These are phyloP conservation scores for Pardalotus punctatus DNA, from an alignment of 2,113 vertebrate species.

Conservation along the genomic window DNA sequence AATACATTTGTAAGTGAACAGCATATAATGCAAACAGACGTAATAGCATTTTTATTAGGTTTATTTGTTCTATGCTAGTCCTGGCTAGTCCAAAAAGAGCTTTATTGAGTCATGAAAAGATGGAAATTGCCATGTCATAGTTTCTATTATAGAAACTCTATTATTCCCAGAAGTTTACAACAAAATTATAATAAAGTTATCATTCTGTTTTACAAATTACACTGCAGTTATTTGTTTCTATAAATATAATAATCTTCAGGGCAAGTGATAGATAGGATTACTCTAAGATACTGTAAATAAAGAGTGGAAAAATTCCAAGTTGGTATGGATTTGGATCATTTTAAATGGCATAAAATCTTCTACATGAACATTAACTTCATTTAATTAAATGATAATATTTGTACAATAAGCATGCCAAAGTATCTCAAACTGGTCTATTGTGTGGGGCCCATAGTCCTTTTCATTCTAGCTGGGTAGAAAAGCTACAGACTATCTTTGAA, in stretches of 20 bases:
- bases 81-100: neutral
- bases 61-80: neutral
- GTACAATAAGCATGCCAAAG: neutral
- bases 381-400: constrained; percentile 32
- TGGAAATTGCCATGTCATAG: neutral
- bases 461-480: neutral
- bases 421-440: neutral
- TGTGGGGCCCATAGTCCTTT: neutral
- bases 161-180: neutral
- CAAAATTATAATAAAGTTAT: neutral
- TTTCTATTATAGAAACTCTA: neutral
- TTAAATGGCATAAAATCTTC: neutral
- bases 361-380: neutral
- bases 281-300: neutral
- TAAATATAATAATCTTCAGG: neutral
- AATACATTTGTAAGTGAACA: neutral
- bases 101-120: neutral
- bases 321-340: neutral
- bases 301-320: neutral
- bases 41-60: neutral
- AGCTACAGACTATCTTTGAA: neutral
- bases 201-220: neutral
- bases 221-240: neutral
- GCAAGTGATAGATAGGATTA: neutral
- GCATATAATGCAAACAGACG: neutral